Percentiles rank a stretch among this genome's conserved stretches.
phyloP scores from a whole-genome alignment of 2,888 invertebrate species.

The Pharmacophagus antenor region DNA sequence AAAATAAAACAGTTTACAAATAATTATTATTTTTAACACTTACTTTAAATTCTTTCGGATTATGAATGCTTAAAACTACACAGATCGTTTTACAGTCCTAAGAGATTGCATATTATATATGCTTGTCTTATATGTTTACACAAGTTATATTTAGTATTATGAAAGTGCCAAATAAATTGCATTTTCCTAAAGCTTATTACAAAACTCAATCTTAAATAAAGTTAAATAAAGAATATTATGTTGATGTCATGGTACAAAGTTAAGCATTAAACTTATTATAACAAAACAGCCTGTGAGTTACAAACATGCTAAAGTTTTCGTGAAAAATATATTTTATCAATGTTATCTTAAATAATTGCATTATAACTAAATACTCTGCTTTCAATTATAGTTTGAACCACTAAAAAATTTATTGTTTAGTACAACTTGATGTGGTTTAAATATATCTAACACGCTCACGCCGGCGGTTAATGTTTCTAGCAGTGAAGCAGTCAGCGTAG shows the following conservation, averaged over 20 bases:
- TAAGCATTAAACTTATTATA: neutral
- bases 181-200: neutral
- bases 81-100: slow-evolving; percentile 16
- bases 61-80: slow-evolving; percentile 15
- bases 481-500: too few species aligned
- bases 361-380: too few species aligned
- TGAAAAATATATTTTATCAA: neutral
- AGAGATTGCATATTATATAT: slow-evolving; percentile 17
- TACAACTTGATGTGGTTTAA: too few species aligned
- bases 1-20: slow-evolving; percentile 15
- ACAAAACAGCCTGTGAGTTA: neutral
- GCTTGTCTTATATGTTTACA: neutral
- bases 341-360: too few species aligned
- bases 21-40: slow-evolving; percentile 18
- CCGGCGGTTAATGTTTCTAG: too few species aligned
- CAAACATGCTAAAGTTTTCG: neutral
- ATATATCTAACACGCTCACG: too few species aligned
- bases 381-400: too few species aligned
- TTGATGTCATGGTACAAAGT: neutral
- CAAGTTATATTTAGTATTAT: neutral
- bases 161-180: slow-evolving; percentile 3
- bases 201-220: neutral
- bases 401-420: too few species aligned
- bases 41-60: slow-evolving; percentile 7
- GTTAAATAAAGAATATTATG: neutral